Evolutionary conservation across 2,797 vertebrate genomes (phyloP).

Genomic region (Centropyge bicolor): DNA sequence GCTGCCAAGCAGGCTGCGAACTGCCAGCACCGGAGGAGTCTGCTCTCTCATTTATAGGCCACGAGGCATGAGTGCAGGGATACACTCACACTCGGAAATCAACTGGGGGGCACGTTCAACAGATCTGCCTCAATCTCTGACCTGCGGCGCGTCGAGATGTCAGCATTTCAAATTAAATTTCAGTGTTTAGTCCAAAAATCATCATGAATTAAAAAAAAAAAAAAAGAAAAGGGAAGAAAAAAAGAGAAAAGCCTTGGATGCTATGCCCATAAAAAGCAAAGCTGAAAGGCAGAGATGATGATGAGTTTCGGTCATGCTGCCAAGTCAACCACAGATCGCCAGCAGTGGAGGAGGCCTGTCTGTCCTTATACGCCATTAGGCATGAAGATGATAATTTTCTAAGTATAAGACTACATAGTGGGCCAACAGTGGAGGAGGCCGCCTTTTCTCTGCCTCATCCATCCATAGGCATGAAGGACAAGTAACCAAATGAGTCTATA

Average conservation of each 20-base stretch:
- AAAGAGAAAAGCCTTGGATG: constrained; percentile 4
- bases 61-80: constrained; percentile 19
- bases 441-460: constrained; percentile 40
- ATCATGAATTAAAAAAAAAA: constrained; percentile 22
- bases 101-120: constrained; percentile 26
- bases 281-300: constrained; percentile 43
- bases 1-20: constrained; percentile 45
- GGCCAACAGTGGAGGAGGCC: constrained; percentile 45
- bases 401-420: constrained; percentile 42
- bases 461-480: constrained; percentile 38
- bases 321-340: constrained; percentile 51
- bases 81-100: constrained; percentile 28
- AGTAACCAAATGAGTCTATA: constrained; percentile 47
- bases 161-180: constrained; percentile 29
- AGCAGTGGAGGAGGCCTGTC: constrained; percentile 63
- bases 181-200: constrained; percentile 27
- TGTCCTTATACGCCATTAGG: constrained; percentile 50
- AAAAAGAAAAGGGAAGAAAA: neutral
- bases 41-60: constrained; percentile 40
- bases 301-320: constrained; percentile 46
- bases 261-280: constrained; percentile 7
- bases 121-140: constrained; percentile 23
- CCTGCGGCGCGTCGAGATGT: constrained; percentile 28
- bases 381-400: constrained; percentile 50
- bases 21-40: constrained; percentile 53